Percentiles rank a stretch among this genome's conserved stretches.
These are phyloP conservation scores for Meteorus sp. DNA, from an alignment of 1,140 invertebrate genomes.

Conservation along the genomic window DNA sequence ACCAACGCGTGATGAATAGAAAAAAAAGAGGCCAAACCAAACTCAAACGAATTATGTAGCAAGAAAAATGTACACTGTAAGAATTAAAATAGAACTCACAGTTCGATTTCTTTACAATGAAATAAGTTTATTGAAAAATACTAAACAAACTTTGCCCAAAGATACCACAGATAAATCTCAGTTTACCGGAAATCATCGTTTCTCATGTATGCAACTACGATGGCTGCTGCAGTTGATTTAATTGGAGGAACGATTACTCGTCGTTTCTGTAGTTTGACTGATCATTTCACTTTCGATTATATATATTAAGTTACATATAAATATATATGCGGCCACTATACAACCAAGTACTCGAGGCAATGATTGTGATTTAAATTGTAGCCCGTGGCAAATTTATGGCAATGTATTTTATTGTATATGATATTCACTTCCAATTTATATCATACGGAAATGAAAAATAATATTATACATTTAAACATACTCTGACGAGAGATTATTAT, in stretches of 20 bases:
- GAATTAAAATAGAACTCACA: neutral
- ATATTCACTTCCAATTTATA: neutral
- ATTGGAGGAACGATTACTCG: slow-evolving; percentile 24
- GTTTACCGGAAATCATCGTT: slow-evolving; percentile 16
- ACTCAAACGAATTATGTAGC: neutral
- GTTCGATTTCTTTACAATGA: no score
- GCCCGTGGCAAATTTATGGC: slow-evolving; percentile 20
- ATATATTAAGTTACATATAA: no score
- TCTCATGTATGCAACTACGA: neutral
- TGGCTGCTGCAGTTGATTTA: slow-evolving; percentile 13
- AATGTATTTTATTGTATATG: neutral
- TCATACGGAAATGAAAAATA: slow-evolving; percentile 5
- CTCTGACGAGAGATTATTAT: neutral
- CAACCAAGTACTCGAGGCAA: slow-evolving; percentile 10
- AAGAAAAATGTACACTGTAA: neutral
- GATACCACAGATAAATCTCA: slow-evolving; percentile 10
- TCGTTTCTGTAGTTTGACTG: slow-evolving; percentile 1
- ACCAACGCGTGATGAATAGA: neutral
- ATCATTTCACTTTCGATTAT: no score
- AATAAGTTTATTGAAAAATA: no score
- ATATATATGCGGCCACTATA: no score
- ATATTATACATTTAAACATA: no score
- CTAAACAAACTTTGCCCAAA: neutral
- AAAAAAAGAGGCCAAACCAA: neutral
- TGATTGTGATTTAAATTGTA: slow-evolving; percentile 15